Conservation (phyloP, 2,888 invertebrate species). For the Malachius bipustulatus region DNA sequence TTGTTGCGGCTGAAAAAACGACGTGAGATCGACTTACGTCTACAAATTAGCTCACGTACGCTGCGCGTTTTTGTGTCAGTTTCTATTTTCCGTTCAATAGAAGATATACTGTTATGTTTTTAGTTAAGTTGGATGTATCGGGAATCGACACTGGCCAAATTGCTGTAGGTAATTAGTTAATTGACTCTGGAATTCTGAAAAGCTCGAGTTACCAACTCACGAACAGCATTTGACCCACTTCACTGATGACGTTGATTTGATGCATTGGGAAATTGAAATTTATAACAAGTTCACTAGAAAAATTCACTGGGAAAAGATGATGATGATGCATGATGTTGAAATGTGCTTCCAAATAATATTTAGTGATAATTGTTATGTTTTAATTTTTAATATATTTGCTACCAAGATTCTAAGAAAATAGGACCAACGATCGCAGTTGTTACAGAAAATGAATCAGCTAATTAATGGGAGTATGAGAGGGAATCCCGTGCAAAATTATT, state of each 20-base stretch:
- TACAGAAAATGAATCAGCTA: too few relatives aligned
- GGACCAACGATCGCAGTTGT: too few relatives aligned
- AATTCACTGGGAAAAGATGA: too few relatives aligned
- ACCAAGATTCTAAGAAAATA: too few relatives aligned
- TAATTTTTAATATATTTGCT: too few relatives aligned
- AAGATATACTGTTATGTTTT: slow-evolving; percentile 18
- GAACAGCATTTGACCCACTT: not conserved
- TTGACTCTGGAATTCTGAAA: slow-evolving; percentile 1
- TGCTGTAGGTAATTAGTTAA: slow-evolving; percentile 1
- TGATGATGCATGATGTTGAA: too few relatives aligned
- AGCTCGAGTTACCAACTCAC: not conserved
- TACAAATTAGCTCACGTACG: slow-evolving; percentile 13
- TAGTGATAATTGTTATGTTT: too few relatives aligned
- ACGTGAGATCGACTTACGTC: slow-evolving; percentile 6
- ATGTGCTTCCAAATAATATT: too few relatives aligned
- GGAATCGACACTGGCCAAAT: slow-evolving; percentile 3
- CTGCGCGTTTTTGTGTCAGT: slow-evolving; percentile 15
- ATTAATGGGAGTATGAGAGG: too few relatives aligned
- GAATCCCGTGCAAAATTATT: too few relatives aligned
- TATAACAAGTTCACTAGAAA: not conserved
- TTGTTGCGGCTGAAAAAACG: slow-evolving; percentile 5
- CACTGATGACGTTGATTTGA: not conserved
- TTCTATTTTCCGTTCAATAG: slow-evolving; percentile 18
- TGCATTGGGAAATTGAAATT: slow-evolving; percentile 1
- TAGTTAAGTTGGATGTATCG: slow-evolving; percentile 6